These are phyloP conservation scores for Agrochola circellaris DNA, from an alignment of 2,888 invertebrate species.

Conservation along the genomic window DNA sequence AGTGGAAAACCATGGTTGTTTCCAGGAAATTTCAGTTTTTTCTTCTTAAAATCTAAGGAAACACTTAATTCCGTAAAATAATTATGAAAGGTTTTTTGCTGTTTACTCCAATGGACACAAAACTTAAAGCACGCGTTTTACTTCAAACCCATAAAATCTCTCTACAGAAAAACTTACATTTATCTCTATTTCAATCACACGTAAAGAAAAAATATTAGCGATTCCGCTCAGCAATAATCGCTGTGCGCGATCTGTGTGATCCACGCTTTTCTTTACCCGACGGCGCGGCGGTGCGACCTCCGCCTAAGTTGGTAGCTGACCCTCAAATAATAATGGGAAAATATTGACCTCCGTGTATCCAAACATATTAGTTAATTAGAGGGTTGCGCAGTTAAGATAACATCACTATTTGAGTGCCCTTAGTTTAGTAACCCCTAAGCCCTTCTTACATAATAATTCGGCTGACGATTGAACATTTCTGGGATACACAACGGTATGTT, in stretches of 20 bases:
- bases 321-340: slow-evolving; percentile 3
- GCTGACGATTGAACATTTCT: background rate
- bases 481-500: background rate
- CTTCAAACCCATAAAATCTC: background rate
- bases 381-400: background rate
- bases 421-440: no score
- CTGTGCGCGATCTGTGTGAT: background rate
- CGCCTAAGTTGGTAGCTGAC: background rate
- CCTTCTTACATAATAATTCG: background rate
- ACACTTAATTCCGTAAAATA: background rate
- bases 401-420: background rate
- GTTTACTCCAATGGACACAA: background rate
- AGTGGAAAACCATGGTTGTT: background rate
- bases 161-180: no score
- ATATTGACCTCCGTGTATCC: slow-evolving; percentile 29
- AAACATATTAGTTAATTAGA: slow-evolving; percentile 23
- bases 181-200: no score
- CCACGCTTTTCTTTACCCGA: background rate
- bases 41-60: background rate
- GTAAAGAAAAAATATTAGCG: no score
- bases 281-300: background rate
- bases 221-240: background rate
- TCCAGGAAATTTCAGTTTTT: background rate
- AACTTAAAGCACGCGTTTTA: background rate
- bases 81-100: background rate